Percentiles rank a stretch among this genome's conserved stretches.
phyloP scores from a whole-genome alignment of 2,888 invertebrate genomes.

The Tiphia femorata region DNA sequence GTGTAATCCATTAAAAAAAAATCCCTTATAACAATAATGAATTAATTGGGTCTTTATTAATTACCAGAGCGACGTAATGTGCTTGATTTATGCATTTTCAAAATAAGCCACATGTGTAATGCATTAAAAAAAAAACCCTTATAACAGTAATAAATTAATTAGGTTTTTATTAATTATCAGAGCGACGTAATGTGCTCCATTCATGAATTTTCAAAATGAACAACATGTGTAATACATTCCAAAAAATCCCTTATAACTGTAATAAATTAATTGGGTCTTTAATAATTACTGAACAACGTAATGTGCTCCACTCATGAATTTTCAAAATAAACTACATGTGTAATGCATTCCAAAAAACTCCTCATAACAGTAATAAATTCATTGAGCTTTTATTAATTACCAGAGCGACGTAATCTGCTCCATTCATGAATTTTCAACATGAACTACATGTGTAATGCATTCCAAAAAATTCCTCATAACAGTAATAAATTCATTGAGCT shows the following conservation, averaged over 20 bases:
- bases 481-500: constrained; percentile 3
- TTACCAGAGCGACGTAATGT: constrained; percentile 91
- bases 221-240: background rate
- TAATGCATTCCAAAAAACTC: background rate
- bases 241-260: too few relatives aligned
- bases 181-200: constrained; percentile 94
- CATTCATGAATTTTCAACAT: background rate
- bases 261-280: too few relatives aligned
- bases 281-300: too few relatives aligned
- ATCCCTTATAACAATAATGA: background rate
- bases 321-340: background rate
- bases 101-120: background rate
- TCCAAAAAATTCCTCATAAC: background rate
- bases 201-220: constrained; percentile 72
- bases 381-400: too few relatives aligned
- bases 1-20: background rate
- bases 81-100: constrained; percentile 82
- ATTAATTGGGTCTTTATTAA: constrained; percentile 38
- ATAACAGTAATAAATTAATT: constrained; percentile 1
- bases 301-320: too few relatives aligned
- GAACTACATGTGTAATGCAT: background rate
- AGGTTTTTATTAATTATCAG: constrained; percentile 72
- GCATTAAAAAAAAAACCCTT: background rate
- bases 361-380: too few relatives aligned
- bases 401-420: too few relatives aligned